Conservation (phyloP, 2,113 vertebrate species). For the Corydoras sp. region DNA sequence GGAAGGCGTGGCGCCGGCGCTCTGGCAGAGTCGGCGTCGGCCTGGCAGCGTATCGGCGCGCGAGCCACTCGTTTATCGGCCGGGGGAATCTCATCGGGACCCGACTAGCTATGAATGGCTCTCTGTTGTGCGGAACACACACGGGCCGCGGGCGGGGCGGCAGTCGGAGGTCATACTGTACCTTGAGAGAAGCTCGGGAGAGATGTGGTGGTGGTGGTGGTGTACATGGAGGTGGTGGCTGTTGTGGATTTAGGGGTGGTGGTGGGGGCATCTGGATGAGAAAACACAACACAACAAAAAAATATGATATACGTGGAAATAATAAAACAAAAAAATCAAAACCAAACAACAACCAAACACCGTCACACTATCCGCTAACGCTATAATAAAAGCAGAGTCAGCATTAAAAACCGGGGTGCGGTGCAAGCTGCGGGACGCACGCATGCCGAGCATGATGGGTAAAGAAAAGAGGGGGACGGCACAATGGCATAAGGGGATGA, state of each 20-base stretch:
- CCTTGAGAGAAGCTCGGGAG: constrained; percentile 61
- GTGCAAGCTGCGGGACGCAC: too few species aligned
- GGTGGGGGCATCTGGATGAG: constrained; percentile 73
- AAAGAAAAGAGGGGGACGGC: neutral
- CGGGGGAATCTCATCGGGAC: too few species aligned
- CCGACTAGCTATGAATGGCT: too few species aligned
- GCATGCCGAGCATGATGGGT: neutral
- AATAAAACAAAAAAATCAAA: constrained; percentile 43
- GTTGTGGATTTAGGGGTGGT: constrained; percentile 72
- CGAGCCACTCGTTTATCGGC: too few species aligned
- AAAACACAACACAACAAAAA: constrained; percentile 57
- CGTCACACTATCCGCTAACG: constrained; percentile 25
- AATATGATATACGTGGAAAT: constrained; percentile 60
- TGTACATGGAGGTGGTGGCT: constrained; percentile 60
- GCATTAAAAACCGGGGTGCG: constrained; percentile 17
- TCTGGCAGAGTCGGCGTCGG: too few species aligned
- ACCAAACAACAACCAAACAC: constrained; percentile 28
- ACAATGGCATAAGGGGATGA: neutral
- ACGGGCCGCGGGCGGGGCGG: constrained; percentile 24
- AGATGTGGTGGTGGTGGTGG: constrained; percentile 59
- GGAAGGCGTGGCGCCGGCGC: too few species aligned
- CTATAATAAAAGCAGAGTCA: constrained; percentile 37
- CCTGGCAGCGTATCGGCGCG: too few species aligned
- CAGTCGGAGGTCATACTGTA: constrained; percentile 60
- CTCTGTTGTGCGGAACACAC: neutral